Base-by-base conservation (phyloP, 2,888 invertebrate species). In the Deilephila porcellus region DNA sequence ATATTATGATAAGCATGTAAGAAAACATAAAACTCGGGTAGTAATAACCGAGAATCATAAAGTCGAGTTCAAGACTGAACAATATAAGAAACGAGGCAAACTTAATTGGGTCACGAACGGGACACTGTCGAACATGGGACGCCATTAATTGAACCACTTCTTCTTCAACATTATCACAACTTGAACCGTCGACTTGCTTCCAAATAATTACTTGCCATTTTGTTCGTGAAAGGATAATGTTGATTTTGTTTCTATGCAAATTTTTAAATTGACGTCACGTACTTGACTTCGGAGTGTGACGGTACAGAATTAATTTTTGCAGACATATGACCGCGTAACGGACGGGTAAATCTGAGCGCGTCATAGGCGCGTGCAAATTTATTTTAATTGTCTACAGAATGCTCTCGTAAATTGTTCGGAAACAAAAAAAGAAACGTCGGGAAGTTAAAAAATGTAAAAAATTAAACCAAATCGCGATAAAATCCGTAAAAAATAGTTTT, bases 31-130 rank as follows among this genome's bases (percentile, higher is more conserved):
- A 78, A 82, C 80, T 83, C 78, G 82, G 78, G 78, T 71, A 77
- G 76, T 79, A 79, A 81, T 74, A 78, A 79, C 78, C 76, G 70
- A 77, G 78, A 80, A 74, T 78, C 78, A 77, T 79, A 76, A 82
- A 85, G 80, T 84, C 79, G 80, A 79, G 78, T 76, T 78, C 76
- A 81, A 85, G 79, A 83, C 83, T 79, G 86, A 83, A 87, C 86
- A 88, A 87, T 87, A 86, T 86, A 87, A 88, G 88, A 88, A 89
- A 88, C 83, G 88, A 84, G 83, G 83, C 81, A 76, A 82, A 85
- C 84, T 87, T 89, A 93, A 92, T 93, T 93, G 89, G 92, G 91
- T 92, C 92, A 93, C 92, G 92, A 91, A 86, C 88, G 80, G 85
- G 85, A 82, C 87, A 84, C 84, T 90, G 91, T 91, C 88, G 90